Conservation (phyloP, 2,797 vertebrate species). For the Rhynchonycteris naso region DNA sequence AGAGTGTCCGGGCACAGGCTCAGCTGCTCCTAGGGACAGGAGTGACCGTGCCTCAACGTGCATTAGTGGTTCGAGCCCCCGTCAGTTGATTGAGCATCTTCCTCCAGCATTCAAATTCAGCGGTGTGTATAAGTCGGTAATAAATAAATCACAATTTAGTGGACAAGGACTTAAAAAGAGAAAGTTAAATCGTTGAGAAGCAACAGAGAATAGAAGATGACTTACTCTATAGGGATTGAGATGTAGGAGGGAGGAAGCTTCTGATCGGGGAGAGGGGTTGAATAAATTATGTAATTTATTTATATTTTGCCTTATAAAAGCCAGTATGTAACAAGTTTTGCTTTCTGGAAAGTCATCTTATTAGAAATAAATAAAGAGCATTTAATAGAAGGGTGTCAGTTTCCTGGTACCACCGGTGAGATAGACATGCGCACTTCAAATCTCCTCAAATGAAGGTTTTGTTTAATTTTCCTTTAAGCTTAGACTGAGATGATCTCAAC, state of each 20-base stretch:
- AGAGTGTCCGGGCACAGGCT: neutral
- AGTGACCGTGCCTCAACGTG: neutral
- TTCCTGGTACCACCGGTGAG: neutral
- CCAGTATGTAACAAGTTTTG: conserved; percentile 78
- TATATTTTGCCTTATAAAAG: conserved; percentile 82
- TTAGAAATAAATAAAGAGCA: conserved; percentile 85
- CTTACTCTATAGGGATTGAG: neutral
- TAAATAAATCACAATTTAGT: neutral
- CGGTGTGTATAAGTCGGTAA: neutral
- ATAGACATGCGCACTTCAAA: neutral
- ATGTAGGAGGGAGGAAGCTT: neutral
- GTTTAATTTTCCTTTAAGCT: neutral
- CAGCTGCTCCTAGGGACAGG: neutral
- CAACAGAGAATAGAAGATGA: neutral
- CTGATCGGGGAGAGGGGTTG: neutral
- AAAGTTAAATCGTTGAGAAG: neutral
- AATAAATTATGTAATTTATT: conserved; percentile 87
- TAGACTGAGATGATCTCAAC: neutral
- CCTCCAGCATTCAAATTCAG: neutral
- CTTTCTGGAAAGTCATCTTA: conserved; percentile 79
- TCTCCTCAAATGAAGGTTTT: neutral
- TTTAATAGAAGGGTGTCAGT: conserved; percentile 79
- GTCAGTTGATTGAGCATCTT: neutral
- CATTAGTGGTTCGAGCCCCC: neutral
- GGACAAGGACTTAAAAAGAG: neutral